Base-by-base conservation (phyloP, 2,797 vertebrate genomes). In the Pterois miles region DNA sequence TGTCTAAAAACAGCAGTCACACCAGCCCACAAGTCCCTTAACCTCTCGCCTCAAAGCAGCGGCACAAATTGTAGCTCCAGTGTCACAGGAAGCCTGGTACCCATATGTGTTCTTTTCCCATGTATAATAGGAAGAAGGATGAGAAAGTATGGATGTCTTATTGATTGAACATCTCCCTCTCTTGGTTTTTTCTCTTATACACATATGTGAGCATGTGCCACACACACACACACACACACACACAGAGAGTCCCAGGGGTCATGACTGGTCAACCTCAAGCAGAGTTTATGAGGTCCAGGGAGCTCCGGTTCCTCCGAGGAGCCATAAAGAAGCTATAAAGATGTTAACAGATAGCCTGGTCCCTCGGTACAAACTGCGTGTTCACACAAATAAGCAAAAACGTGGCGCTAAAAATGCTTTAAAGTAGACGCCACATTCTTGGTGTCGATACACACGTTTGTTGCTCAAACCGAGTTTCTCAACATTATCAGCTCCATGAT, bases 231-330 rank as follows among this genome's bases (percentile, higher is more conserved):
- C 48, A 74, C 46, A 65, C n/a, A 59, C 58, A 64, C 64, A 68
- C 38, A 70, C 48, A 64, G n/a, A 58, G 3, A 68, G 38, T 80
- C 86, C 65, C 52, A 8, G 1, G 80, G 89, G 81, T 84, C 69
- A 40, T 11, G 73, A 69, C 79, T 70, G 76, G 86, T 73, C 74
- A 56, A 48, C n/a, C 83, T 85, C 81, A 33, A 76, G 82, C 71
- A 77, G 85, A 63, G 82, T 92, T 93, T 86, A 92, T 89, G 89
- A 90, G 78, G 78, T 88, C 68, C 63, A 33, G 65, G 78, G 65
- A 52, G 67, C 78, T 80, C 58, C 3, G 27, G 63, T 71, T 89
- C 76, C 91, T 79, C 86, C 1, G 43, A 85, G 91, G 82, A 77
- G 81, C 78, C 36, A 57, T 90, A 82, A 92, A 90, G 29, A 34